Base-by-base conservation (phyloP, 23 tunicate genomes). In the Ciona savignyi region DNA sequence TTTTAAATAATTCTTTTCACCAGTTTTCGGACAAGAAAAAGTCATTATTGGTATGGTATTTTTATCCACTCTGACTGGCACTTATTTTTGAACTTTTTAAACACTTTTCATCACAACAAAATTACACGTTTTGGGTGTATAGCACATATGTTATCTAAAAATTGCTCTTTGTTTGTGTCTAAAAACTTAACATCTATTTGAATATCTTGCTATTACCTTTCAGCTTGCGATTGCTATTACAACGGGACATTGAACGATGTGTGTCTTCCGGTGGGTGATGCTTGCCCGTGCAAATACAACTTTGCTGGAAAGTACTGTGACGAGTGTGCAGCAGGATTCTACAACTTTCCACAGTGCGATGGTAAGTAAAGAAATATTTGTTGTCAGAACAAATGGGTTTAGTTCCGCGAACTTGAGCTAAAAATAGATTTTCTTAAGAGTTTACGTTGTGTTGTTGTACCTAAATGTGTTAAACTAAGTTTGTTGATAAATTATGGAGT, bases 141-240 rank as follows among this genome's bases (percentile, higher is more conserved):
- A n/a, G n/a, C n/a, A n/a, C n/a, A n/a, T n/a, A n/a, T n/a, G n/a
- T n/a, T n/a, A n/a, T n/a, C n/a, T n/a, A n/a, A n/a, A n/a, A n/a
- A n/a, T n/a, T n/a, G n/a, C n/a, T n/a, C n/a, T n/a, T n/a, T n/a
- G n/a, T n/a, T n/a, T n/a, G 61, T 49, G 15, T 49, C 19, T 49
- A 20, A 49, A 49, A 11, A 11, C 20, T 49, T 11, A 49, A 11
- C 20, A 20, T 49, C 20, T 11, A 49, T 11, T 49, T 20, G 15
- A 49, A 49, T 20, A 11, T 49, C 19, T 49, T 49, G 15, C 20
- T 49, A 20, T 15, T 49, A 20, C 21, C 25, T 72, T 77, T 29
- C 72, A 90, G 97, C 80, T n/a, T 95, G 99, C 60, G 97, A 95
- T 25, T 95, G 99, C 65, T 85, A 83, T 35, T 87, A 95, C 84